A percentile compares a stretch with the other conserved stretches of the same genome.
Evolutionary conservation across 2,113 vertebrate species (phyloP).

Genomic region (Mus spicilegus): DNA sequence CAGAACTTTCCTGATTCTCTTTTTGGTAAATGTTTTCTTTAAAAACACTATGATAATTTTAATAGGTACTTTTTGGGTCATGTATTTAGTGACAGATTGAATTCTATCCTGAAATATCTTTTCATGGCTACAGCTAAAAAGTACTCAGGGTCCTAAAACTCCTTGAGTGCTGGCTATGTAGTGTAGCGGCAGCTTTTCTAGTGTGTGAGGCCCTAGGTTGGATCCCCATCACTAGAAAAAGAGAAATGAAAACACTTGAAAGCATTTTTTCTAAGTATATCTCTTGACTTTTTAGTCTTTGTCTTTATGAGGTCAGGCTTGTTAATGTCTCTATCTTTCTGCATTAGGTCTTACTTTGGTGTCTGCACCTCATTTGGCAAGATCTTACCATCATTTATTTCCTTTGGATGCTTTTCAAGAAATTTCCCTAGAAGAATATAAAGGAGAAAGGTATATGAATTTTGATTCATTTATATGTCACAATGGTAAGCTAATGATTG

Average conservation of each 20-base stretch:
- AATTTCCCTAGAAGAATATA: slow-evolving; percentile 86
- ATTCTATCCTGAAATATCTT: slow-evolving; percentile 15
- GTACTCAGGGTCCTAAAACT: background rate
- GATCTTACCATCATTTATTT: slow-evolving; percentile 99
- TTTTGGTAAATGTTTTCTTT: slow-evolving; percentile 37
- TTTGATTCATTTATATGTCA: slow-evolving; percentile 60
- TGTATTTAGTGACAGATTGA: background rate
- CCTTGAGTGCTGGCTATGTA: background rate
- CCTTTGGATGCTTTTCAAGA: slow-evolving; percentile 94
- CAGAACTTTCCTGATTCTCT: slow-evolving; percentile 21
- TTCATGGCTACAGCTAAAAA: slow-evolving; percentile 23
- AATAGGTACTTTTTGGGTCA: background rate
- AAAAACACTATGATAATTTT: background rate
- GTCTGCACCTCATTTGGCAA: slow-evolving; percentile 96
- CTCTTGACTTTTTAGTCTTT: slow-evolving; percentile 5
- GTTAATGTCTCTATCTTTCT: slow-evolving; percentile 45
- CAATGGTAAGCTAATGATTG: background rate
- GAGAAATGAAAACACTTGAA: background rate
- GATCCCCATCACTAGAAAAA: background rate
- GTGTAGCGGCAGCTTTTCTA: background rate
- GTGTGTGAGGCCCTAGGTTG: background rate
- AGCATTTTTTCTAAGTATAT: slow-evolving; percentile 7
- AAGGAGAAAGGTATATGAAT: slow-evolving; percentile 90
- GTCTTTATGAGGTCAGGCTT: background rate
- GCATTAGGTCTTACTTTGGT: slow-evolving; percentile 95